These are phyloP conservation scores for Scaptomyza tumidula DNA, from an alignment of 2,888 invertebrate species.

Conservation along the genomic window DNA sequence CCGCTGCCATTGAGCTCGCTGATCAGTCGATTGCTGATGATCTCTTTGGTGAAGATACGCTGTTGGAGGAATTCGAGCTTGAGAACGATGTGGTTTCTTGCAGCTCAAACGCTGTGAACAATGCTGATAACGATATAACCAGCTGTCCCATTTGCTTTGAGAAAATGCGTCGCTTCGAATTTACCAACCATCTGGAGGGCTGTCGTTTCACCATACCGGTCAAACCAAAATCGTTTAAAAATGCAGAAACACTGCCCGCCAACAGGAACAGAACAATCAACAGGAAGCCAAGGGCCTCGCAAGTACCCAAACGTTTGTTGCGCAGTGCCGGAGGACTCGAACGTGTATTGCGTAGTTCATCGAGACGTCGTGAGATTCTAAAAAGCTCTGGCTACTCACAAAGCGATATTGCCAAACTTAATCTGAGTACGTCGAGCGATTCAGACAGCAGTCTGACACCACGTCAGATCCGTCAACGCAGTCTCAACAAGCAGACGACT, in stretches of 20 bases:
- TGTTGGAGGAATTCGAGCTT: constrained; percentile 80
- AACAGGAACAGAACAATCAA: constrained; percentile 20
- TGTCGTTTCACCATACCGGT: constrained; percentile 80
- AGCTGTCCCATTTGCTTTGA: constrained; percentile 83
- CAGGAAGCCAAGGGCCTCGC: not conserved
- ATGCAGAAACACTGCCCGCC: not conserved
- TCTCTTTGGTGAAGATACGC: constrained; percentile 81
- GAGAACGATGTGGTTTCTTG: constrained; percentile 78
- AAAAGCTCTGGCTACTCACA: constrained; percentile 74
- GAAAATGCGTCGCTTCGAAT: constrained; percentile 77
- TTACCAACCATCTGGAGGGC: constrained; percentile 82
- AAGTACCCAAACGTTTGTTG: not conserved
- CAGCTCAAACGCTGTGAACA: constrained; percentile 59
- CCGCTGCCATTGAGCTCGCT: constrained; percentile 69
- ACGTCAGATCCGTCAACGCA: constrained; percentile 71
- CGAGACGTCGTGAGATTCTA: constrained; percentile 42
- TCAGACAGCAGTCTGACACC: constrained; percentile 38
- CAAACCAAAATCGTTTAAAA: constrained; percentile 49
- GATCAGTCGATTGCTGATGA: constrained; percentile 82
- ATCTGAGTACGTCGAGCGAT: constrained; percentile 50
- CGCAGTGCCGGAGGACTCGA: not conserved
- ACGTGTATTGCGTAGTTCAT: constrained; percentile 1
- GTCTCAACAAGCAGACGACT: constrained; percentile 68
- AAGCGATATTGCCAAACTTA: constrained; percentile 55
- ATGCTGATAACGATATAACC: constrained; percentile 81